Evolutionary conservation across 1,140 invertebrate species (phyloP).

Genomic region (Drosophila ogumai): DNA sequence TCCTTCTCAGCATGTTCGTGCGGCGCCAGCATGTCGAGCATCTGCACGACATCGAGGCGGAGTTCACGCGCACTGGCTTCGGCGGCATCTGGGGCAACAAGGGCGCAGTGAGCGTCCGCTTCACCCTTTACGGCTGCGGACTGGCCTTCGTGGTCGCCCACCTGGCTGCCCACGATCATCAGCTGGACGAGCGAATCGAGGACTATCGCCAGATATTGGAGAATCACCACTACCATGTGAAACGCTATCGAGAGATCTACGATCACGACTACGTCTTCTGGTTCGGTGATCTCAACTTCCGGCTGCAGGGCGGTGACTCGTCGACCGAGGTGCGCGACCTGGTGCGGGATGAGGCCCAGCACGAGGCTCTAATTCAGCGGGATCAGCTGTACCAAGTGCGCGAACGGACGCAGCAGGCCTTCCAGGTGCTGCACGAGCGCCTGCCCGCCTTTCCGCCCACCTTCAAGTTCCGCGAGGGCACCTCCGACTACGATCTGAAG

Average conservation of each 20-base stretch:
- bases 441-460: slow-evolving; percentile 93
- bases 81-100: slow-evolving; percentile 98
- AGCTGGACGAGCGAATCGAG: slow-evolving; percentile 91
- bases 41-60: slow-evolving; percentile 92
- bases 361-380: slow-evolving; percentile 88
- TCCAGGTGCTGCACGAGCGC: slow-evolving; percentile 91
- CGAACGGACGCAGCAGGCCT: slow-evolving; percentile 89
- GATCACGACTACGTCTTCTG: slow-evolving; percentile 98
- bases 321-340: slow-evolving; percentile 89
- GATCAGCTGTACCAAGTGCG: slow-evolving; percentile 91
- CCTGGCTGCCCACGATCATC: slow-evolving; percentile 94
- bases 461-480: slow-evolving; percentile 92
- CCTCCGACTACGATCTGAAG: slow-evolving; percentile 91
- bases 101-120: slow-evolving; percentile 94
- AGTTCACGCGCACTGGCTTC: slow-evolving; percentile 94
- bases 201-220: slow-evolving; percentile 94
- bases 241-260: slow-evolving; percentile 92
- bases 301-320: slow-evolving; percentile 89
- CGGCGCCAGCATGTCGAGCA: slow-evolving; percentile 91
- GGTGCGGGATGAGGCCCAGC: slow-evolving; percentile 88
- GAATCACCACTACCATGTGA: slow-evolving; percentile 89
- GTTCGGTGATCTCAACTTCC: slow-evolving; percentile 97
- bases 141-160: slow-evolving; percentile 95
- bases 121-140: slow-evolving; percentile 94
- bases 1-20: slow-evolving; percentile 91